These are phyloP conservation scores for Cyrtodaria siliqua DNA, from an alignment of 2,888 invertebrate genomes.

Conservation along the genomic window DNA sequence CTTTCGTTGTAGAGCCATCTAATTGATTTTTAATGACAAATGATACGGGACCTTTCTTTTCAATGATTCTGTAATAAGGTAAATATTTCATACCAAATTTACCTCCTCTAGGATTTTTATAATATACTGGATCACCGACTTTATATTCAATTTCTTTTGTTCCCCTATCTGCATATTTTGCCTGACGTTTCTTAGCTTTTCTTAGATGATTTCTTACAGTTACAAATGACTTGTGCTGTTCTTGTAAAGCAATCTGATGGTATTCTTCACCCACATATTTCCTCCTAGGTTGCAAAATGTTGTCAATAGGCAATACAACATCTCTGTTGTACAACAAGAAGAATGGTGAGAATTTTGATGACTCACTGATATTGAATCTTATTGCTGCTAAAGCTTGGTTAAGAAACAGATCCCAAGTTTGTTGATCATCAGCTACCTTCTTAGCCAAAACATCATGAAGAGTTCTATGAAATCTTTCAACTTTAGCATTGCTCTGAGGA, in stretches of 20 bases:
- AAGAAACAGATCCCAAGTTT: constrained; percentile 46
- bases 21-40: constrained; percentile 47
- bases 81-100: constrained; percentile 53
- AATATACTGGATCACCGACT: constrained; percentile 58
- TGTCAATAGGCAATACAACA: constrained; percentile 46
- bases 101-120: constrained; percentile 32
- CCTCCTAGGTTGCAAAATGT: constrained; percentile 37
- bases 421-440: constrained; percentile 16
- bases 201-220: constrained; percentile 33
- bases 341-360: constrained; percentile 46
- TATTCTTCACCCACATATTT: constrained; percentile 48
- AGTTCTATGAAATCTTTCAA: constrained; percentile 37
- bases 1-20: constrained; percentile 21
- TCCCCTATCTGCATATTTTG: constrained; percentile 43
- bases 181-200: constrained; percentile 43
- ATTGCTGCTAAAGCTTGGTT: constrained; percentile 53
- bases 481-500: constrained; percentile 19
- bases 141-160: constrained; percentile 38
- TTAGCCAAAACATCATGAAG: constrained; percentile 32
- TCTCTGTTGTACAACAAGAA: constrained; percentile 50
- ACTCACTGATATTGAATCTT: constrained; percentile 41
- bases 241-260: no score
- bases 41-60: constrained; percentile 40
- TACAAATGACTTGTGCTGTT: constrained; percentile 53
- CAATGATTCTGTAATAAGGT: constrained; percentile 51